Conservation (phyloP, 1,140 invertebrate species). For the Rhopalosiphum padi region DNA sequence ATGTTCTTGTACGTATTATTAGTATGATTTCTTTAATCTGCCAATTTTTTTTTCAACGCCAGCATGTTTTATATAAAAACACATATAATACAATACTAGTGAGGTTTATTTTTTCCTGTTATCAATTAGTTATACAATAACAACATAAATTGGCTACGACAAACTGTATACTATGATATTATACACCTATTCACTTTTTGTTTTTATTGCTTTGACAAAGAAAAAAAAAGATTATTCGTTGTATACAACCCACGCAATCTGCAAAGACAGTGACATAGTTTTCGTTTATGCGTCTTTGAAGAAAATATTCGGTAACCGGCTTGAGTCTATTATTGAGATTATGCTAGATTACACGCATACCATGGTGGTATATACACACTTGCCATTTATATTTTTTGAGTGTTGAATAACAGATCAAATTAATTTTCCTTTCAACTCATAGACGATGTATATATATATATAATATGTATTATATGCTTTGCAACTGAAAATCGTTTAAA, state of each 20-base stretch:
- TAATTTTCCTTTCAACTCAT: not conserved
- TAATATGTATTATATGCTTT: not conserved
- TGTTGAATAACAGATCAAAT: conserved; percentile 1
- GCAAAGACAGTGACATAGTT: not conserved
- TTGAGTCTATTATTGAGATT: not conserved
- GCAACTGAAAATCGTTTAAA: not conserved
- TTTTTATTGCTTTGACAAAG: not conserved
- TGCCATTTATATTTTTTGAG: not conserved
- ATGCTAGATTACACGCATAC: conserved; percentile 4
- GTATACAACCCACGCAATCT: not conserved
- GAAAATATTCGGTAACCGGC: not conserved
- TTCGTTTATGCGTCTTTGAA: not conserved
- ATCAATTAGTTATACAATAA: conserved; percentile 24
- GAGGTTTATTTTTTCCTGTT: not conserved
- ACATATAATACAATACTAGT: not conserved
- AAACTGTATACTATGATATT: not conserved
- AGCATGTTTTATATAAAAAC: not conserved
- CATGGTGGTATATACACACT: not conserved
- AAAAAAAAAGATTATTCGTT: not conserved
- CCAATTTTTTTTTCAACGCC: not conserved
- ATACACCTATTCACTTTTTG: not conserved
- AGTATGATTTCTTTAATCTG: not conserved
- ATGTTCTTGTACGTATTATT: not conserved
- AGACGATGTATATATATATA: not conserved
- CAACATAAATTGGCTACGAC: not conserved